Evolutionary conservation across 2,888 invertebrate genomes (phyloP), one percentile per base, ranked within the genome.

Genomic region (Volucella zonaria): DNA sequence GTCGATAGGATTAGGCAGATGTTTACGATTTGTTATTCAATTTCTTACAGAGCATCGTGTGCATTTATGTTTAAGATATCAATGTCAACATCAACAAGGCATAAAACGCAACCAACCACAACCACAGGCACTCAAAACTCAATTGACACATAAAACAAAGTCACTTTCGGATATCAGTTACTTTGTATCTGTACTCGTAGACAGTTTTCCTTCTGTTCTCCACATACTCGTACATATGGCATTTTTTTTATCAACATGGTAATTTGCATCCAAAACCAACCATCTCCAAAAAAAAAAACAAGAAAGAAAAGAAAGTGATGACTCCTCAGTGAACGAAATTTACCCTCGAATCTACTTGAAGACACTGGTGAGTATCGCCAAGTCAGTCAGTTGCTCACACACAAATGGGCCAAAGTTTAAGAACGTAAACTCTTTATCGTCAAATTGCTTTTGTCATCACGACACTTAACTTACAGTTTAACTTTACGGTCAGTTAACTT

Each of bases 401-500:
- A 59, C 15, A 51, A 31, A 1, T n/a, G 40, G 40, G 14, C 43
- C 59, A 38, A 76, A 58, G n/a, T 54, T 59, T 18, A 12, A 14
- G 38, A 9, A 47, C 42, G 47, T 52, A 52, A 59, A 59, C 47
- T 61, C n/a, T 18, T 52, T 67, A 52, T 64, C 43, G 45, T 62
- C 45, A 49, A 59, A 59, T 47, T 23, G 64, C 64, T 70, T 59
- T 64, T 54, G 77, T 51, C 51, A 62, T 68, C 56, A 56, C 14
- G 58, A 64, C 68, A 78, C 82, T 59, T 68, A 52, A 74, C 68
- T 74, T 42, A 52, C 76, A 78, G 64, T 78, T 78, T 45, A 68
- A 82, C 82, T 82, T 79, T 79, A 82, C 15, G 64, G 78, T 79
- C 82, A 82, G 68, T 79, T 64, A 66, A 52, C 56, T 78, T 82